Evolutionary conservation across 2,113 vertebrate species (phyloP).

Genomic region (Vanacampus margaritifer): DNA sequence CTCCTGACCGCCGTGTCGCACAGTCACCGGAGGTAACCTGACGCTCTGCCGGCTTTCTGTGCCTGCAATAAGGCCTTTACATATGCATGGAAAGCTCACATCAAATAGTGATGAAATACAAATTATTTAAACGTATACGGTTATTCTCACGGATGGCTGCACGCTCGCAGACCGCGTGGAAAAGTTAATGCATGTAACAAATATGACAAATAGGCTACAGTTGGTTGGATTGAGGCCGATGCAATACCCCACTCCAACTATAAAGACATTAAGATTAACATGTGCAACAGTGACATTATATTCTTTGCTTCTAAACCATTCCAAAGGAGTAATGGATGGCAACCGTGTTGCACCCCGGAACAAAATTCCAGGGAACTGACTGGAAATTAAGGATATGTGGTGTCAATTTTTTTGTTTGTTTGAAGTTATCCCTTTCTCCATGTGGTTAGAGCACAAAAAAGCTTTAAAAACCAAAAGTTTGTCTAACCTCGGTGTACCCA

Average conservation of each 20-base stretch:
- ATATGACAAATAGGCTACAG: constrained; percentile 4
- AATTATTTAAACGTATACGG: constrained; percentile 62
- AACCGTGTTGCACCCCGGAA: no score
- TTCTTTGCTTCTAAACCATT: neutral
- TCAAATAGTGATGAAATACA: constrained; percentile 60
- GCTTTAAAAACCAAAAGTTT: no score
- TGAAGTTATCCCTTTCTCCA: no score
- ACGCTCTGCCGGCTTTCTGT: constrained; percentile 45
- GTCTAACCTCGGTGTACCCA: no score
- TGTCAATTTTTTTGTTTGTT: no score
- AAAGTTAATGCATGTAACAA: neutral
- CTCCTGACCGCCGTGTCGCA: constrained; percentile 25
- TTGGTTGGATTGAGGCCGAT: neutral
- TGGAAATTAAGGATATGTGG: no score
- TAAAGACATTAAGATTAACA: neutral
- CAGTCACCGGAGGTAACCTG: constrained; percentile 32
- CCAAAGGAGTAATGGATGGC: neutral
- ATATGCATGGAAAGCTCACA: constrained; percentile 44
- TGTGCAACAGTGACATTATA: neutral
- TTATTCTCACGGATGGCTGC: neutral
- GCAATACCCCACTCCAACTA: neutral
- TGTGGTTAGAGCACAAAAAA: no score
- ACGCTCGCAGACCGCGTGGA: neutral
- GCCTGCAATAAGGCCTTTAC: constrained; percentile 28
- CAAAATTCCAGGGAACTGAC: no score